These are phyloP conservation scores for Brachypodius melanocephalos DNA, from an alignment of 2,113 vertebrate species.

Conservation along the genomic window DNA sequence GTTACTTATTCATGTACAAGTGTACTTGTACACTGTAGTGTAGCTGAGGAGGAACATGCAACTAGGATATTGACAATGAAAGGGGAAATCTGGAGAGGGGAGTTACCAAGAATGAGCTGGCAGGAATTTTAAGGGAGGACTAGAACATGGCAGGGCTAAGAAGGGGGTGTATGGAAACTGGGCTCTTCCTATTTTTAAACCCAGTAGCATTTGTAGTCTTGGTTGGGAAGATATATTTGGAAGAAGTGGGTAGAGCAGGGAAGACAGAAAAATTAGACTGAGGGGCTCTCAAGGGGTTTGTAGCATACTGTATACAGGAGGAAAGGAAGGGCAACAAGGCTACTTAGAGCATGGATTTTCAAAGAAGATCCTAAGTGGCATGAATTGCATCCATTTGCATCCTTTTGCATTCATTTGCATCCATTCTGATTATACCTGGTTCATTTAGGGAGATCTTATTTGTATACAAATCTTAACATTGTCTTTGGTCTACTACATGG, in stretches of 20 bases:
- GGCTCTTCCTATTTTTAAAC: neutral
- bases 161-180: neutral
- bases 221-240: neutral
- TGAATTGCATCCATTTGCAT: too few species aligned
- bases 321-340: neutral
- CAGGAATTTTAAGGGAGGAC: neutral
- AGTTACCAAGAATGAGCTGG: neutral
- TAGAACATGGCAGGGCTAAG: neutral
- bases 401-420: too few species aligned
- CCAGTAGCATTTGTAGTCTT: neutral
- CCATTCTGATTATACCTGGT: neutral
- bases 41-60: neutral
- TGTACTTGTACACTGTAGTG: neutral
- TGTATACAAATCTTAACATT: neutral
- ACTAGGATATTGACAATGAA: neutral
- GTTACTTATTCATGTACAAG: slow-evolving; percentile 55
- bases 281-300: neutral
- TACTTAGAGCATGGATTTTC: neutral
- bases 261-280: neutral
- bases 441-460: neutral
- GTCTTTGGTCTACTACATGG: neutral
- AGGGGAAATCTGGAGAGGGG: neutral
- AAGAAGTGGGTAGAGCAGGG: neutral
- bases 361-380: neutral
- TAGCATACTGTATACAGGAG: neutral